Percentiles rank a stretch among this genome's conserved stretches.
Conservation (phyloP, 2,888 invertebrate species). For the Operophtera brumata region DNA sequence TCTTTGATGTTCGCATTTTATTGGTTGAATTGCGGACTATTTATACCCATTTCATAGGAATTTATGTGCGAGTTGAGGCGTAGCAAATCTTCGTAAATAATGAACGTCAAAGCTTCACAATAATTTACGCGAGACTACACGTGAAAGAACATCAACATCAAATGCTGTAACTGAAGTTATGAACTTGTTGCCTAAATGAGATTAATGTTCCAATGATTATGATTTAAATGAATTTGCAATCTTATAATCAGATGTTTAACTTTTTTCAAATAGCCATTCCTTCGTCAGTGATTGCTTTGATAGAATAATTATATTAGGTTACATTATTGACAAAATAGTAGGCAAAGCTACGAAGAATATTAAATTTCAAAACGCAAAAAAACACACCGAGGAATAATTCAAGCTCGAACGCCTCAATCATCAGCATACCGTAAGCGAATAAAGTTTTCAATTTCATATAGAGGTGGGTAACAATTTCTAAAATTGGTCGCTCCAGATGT, state of each 20-base stretch:
- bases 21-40: constrained; percentile 58
- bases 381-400: constrained; percentile 18
- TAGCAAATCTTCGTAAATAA: constrained; percentile 55
- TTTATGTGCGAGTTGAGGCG: constrained; percentile 53
- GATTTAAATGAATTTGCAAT: not conserved
- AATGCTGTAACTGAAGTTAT: constrained; percentile 35
- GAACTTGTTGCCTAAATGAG: constrained; percentile 29
- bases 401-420: constrained; percentile 28
- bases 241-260: not conserved
- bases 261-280: too few relatives aligned
- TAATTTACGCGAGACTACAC: constrained; percentile 56
- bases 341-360: constrained; percentile 1
- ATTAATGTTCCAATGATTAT: not conserved
- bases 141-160: constrained; percentile 49
- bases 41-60: constrained; percentile 62
- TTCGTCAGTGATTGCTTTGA: too few relatives aligned
- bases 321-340: not conserved
- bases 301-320: not conserved
- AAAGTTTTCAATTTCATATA: constrained; percentile 33
- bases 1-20: constrained; percentile 68
- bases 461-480: constrained; percentile 33
- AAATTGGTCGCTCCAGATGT: constrained; percentile 63
- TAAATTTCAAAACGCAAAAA: constrained; percentile 19
- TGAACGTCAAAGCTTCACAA: constrained; percentile 57
- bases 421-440: constrained; percentile 25